phyloP scores from a whole-genome alignment of 2,888 invertebrate species.

The Caenorhabditis wallacei region DNA sequence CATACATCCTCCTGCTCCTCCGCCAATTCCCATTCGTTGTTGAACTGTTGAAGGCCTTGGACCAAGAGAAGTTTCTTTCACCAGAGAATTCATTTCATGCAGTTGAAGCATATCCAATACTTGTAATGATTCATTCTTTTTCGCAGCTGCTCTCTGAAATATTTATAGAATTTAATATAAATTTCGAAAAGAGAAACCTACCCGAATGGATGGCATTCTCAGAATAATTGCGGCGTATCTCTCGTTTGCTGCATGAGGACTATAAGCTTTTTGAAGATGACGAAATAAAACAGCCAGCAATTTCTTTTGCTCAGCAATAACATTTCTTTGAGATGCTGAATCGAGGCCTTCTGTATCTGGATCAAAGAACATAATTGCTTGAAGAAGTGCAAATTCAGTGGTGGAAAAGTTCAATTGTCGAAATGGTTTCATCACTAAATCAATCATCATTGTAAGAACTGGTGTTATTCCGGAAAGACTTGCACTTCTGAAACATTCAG shows the following conservation, averaged over 20 bases:
- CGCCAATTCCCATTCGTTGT: conserved; percentile 63
- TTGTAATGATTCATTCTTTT: conserved; percentile 82
- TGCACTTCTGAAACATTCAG: conserved; percentile 29
- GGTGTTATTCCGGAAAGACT: conserved; percentile 80
- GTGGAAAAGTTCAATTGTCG: conserved; percentile 80
- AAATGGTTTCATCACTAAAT: conserved; percentile 82
- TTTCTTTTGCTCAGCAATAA: conserved; percentile 82
- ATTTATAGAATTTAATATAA: conserved; percentile 18
- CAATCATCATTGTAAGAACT: conserved; percentile 82
- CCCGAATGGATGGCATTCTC: conserved; percentile 80
- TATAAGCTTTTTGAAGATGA: conserved; percentile 71
- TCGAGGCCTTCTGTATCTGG: conserved; percentile 82
- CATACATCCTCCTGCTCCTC: conserved; percentile 54
- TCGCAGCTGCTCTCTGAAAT: conserved; percentile 81
- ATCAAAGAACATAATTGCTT: conserved; percentile 83
- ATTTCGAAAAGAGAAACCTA: conserved; percentile 35
- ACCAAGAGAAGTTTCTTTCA: conserved; percentile 81
- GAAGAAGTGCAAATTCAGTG: conserved; percentile 82
- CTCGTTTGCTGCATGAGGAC: conserved; percentile 71
- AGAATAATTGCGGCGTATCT: conserved; percentile 80
- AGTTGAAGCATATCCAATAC: conserved; percentile 83
- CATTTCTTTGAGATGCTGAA: conserved; percentile 82
- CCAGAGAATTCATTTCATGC: conserved; percentile 79
- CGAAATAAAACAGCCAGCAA: conserved; percentile 76
- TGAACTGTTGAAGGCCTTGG: conserved; percentile 67